A percentile compares a stretch with the other conserved stretches of the same genome.
Evolutionary conservation across 1,140 invertebrate genomes (phyloP).

Genomic region (Eumeta japonica): DNA sequence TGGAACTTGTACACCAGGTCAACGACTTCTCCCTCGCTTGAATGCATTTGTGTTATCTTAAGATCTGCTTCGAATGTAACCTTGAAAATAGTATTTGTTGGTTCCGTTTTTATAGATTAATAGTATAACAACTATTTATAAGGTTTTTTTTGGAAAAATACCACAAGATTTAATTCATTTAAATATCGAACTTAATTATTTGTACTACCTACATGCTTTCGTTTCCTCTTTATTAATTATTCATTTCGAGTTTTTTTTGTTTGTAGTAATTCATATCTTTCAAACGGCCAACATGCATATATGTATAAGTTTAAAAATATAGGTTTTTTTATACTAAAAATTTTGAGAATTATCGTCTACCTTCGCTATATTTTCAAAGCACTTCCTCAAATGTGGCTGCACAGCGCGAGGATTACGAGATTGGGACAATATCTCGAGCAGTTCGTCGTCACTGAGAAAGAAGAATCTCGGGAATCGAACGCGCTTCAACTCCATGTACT

Average conservation of each 20-base stretch:
- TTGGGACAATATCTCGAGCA: slow-evolving; percentile 75
- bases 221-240: no score
- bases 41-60: slow-evolving; percentile 75
- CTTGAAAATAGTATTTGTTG: slow-evolving; percentile 18
- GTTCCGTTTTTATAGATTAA: not conserved
- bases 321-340: not conserved
- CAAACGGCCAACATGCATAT: no score
- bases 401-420: slow-evolving; percentile 72
- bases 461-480: slow-evolving; percentile 72
- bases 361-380: slow-evolving; percentile 76
- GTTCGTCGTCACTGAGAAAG: slow-evolving; percentile 77
- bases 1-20: slow-evolving; percentile 63
- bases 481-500: slow-evolving; percentile 75
- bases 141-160: not conserved
- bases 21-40: slow-evolving; percentile 74
- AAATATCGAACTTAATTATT: slow-evolving; percentile 6
- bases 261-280: no score
- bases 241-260: no score
- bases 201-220: no score
- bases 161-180: no score
- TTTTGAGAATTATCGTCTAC: slow-evolving; percentile 31
- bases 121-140: not conserved
- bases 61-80: slow-evolving; percentile 69
- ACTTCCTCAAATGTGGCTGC: slow-evolving; percentile 76
- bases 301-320: not conserved